phyloP scores from a whole-genome alignment of 2,113 vertebrate species.

The Oncorhynchus masou region DNA sequence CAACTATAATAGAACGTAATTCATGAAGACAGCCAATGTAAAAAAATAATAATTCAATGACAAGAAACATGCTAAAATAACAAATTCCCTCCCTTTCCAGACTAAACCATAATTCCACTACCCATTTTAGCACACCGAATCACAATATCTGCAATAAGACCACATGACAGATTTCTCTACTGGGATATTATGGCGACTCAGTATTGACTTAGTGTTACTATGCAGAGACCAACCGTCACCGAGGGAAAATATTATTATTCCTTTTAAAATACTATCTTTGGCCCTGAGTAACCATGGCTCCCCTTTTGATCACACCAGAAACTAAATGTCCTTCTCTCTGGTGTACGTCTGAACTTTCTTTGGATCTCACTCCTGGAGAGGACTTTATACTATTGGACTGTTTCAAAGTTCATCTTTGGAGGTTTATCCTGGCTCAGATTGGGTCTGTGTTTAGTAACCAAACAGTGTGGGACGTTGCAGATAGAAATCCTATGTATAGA shows the following conservation, averaged over 20 bases:
- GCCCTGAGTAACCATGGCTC: slow-evolving; percentile 1
- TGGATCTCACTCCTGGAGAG: background rate
- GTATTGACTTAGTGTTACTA: background rate
- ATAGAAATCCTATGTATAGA: too few relatives aligned
- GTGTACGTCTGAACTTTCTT: slow-evolving; percentile 4
- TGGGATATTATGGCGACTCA: background rate
- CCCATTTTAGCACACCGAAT: background rate
- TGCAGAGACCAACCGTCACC: background rate
- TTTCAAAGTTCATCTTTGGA: slow-evolving; percentile 5
- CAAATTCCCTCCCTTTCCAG: background rate
- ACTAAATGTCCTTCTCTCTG: background rate
- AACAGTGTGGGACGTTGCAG: too few relatives aligned
- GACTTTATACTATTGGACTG: background rate
- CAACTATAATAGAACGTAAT: background rate
- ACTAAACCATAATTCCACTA: background rate
- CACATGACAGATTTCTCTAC: background rate
- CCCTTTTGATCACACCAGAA: background rate
- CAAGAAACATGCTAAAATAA: background rate
- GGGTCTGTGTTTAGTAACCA: too few relatives aligned
- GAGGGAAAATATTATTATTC: slow-evolving; percentile 10
- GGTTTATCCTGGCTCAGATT: background rate
- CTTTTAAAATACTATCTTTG: slow-evolving; percentile 2
- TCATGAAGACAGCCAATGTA: background rate
- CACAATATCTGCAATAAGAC: background rate
- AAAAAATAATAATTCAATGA: background rate